Conservation (phyloP, 2,113 vertebrate species). For the Ptilonorhynchus violaceus region DNA sequence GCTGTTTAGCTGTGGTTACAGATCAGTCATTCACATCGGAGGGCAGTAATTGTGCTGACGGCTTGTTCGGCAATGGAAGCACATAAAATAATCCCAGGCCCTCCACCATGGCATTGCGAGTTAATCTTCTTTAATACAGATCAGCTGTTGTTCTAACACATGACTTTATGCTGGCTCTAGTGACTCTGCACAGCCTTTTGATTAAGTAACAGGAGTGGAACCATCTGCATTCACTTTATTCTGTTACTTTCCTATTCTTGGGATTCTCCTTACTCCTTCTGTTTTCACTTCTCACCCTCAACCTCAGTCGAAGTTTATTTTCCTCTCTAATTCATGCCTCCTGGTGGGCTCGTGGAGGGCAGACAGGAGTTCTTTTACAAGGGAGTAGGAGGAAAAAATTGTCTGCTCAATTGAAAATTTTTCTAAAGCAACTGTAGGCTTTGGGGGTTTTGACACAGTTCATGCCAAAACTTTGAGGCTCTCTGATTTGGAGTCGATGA, state of each 20-base stretch:
- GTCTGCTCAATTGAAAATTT: neutral
- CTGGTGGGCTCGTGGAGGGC: neutral
- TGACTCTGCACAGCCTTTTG: slow-evolving; percentile 73
- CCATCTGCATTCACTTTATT: slow-evolving; percentile 71
- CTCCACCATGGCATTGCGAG: slow-evolving; percentile 72
- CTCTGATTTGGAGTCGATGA: neutral
- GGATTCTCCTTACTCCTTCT: slow-evolving; percentile 30
- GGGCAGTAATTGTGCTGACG: slow-evolving; percentile 83
- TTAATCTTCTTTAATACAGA: slow-evolving; percentile 86
- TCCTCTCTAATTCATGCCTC: slow-evolving; percentile 43
- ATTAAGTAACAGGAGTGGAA: slow-evolving; percentile 74
- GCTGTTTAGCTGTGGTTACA: slow-evolving; percentile 84
- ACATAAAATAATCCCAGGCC: slow-evolving; percentile 82
- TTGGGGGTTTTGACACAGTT: neutral
- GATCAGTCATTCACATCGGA: slow-evolving; percentile 81
- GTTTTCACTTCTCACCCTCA: slow-evolving; percentile 48
- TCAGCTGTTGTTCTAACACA: slow-evolving; percentile 84
- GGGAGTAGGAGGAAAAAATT: neutral
- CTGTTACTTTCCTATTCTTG: slow-evolving; percentile 54
- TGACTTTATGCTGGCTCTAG: slow-evolving; percentile 74
- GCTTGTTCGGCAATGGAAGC: slow-evolving; percentile 77
- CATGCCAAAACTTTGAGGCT: neutral
- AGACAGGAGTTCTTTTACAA: slow-evolving; percentile 17
- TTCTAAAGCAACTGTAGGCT: neutral
- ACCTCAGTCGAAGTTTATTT: slow-evolving; percentile 34